A percentile compares a stretch with the other conserved stretches of the same genome.
Evolutionary conservation across 2,113 vertebrate species (phyloP).

Genomic region (Otis tarda): DNA sequence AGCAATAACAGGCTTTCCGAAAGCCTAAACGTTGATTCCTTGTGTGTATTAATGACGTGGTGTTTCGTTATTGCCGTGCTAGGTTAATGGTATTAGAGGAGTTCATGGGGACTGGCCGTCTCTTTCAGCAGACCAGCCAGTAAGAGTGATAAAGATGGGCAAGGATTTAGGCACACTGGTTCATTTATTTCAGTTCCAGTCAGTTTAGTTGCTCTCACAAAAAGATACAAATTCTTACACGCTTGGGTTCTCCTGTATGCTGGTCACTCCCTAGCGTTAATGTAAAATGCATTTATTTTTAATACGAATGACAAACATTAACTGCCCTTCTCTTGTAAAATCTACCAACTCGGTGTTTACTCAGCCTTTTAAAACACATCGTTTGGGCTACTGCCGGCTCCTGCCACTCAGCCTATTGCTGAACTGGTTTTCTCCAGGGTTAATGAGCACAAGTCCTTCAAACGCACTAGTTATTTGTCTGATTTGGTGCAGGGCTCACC

Average conservation of each 20-base stretch:
- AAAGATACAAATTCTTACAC: background rate
- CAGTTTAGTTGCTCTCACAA: background rate
- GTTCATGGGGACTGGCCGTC: background rate
- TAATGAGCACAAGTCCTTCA: constrained; percentile 45
- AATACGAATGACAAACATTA: background rate
- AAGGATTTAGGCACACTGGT: background rate
- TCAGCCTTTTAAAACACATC: background rate
- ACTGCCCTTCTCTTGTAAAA: background rate
- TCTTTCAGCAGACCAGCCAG: background rate
- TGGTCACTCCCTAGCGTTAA: background rate
- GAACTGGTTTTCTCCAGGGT: constrained; percentile 19
- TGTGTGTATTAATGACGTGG: accelerated
- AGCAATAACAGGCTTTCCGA: background rate
- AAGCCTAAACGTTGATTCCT: background rate
- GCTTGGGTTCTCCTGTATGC: background rate
- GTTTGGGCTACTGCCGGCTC: background rate
- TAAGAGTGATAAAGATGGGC: background rate
- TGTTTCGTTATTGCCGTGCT: background rate
- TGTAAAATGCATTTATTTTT: background rate
- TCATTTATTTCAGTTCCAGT: background rate
- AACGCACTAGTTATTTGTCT: background rate
- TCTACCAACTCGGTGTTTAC: background rate
- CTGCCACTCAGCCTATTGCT: background rate
- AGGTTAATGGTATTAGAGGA: background rate
- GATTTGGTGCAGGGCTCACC: background rate